Evolutionary conservation across 2,113 vertebrate species (phyloP), one percentile per base, ranked within the genome.

Genomic region (Dipodomys stephensi): DNA sequence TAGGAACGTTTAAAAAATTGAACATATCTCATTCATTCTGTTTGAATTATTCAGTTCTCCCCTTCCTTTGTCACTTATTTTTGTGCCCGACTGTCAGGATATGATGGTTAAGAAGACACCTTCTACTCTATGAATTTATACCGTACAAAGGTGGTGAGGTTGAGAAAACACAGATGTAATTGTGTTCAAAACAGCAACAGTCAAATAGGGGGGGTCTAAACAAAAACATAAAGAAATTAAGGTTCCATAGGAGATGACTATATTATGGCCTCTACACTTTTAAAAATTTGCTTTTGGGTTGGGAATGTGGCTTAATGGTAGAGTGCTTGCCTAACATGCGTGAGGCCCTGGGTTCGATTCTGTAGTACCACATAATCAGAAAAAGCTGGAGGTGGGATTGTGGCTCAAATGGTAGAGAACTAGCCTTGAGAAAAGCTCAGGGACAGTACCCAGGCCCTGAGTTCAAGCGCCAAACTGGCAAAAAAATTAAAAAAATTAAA

Each of bases 21-120:
- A 39, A 81, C 15, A 20, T 8, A 94, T 89, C 85, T 91, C 67
- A 91, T 89, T 94, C 23, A 82, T 96, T 93, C 53, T 77, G 60
- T 94, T 76, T 91, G 20, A 53, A 87, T 93, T n/a, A 57, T 93
- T 88, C 69, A 77, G 23, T 28, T 94, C 57, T 82, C 46, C 82
- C 67, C 0, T 94, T 44, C 46, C 77, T 87, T 67, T 85, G 39
- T 96, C 39, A 60, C 35, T 67, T 87, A 84, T 88, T 49, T 93
- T 90, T 92, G 28, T 92, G 89, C 53, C 69, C 88, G 67, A 35
- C 77, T n/a, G 32, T 92, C 32, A 86, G 79, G 32, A 68, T 80
- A 64, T 92, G 76, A 90, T 90, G 74, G 39, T 82, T 72, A 72
- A 72, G 74, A 95, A 77, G 46, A 78, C 18, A 76, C 7, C n/a